Conservation (phyloP, 2,113 vertebrate species). For the Mesitornis unicolor region DNA sequence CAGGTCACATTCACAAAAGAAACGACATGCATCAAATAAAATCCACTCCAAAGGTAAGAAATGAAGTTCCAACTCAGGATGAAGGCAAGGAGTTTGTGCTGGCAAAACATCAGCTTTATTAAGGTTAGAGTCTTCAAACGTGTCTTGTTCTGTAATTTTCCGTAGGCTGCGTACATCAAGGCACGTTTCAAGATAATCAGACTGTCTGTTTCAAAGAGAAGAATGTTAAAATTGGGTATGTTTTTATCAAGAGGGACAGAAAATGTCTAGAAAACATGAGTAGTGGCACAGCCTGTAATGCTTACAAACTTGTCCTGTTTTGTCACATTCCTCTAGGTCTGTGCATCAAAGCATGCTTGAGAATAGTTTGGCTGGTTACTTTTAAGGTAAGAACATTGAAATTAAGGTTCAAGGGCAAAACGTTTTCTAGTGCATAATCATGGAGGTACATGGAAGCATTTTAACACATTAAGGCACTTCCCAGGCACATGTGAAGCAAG, state of each 20-base stretch:
- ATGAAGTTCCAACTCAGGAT: neutral
- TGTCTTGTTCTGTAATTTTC: constrained; percentile 18
- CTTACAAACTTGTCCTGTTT: neutral
- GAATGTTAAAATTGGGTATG: neutral
- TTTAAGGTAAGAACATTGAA: neutral
- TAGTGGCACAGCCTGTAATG: neutral
- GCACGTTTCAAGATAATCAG: neutral
- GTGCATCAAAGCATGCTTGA: neutral
- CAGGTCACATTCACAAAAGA: neutral
- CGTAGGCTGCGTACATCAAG: neutral
- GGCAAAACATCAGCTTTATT: neutral
- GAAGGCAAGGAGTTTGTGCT: neutral
- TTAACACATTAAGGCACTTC: neutral
- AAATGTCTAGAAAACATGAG: neutral
- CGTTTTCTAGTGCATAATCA: neutral
- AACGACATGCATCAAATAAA: fast-evolving
- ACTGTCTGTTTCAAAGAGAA: neutral
- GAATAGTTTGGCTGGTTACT: neutral
- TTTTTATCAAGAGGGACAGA: neutral
- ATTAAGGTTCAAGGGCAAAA: neutral
- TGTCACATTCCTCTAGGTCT: neutral
- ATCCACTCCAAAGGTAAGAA: neutral
- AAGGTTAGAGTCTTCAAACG: constrained; percentile 1
- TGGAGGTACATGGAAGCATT: neutral
- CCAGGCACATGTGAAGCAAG: neutral